A percentile compares a stretch with the other conserved stretches of the same genome.
Evolutionary conservation across 2,888 invertebrate genomes (phyloP).

Genomic region (Aromia moschata): DNA sequence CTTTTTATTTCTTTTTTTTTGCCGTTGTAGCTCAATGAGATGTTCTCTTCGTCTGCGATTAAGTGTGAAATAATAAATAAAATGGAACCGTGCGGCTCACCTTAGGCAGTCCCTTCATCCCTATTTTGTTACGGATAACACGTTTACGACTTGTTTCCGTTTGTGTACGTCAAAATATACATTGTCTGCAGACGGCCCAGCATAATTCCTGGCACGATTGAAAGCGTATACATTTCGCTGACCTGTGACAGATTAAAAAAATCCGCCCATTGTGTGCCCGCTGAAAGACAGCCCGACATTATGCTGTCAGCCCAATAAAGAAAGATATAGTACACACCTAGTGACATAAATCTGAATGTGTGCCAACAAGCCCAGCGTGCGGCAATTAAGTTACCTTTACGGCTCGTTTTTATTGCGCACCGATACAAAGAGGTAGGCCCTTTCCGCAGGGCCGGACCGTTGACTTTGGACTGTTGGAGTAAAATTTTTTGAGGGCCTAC

Average conservation of each 20-base stretch:
- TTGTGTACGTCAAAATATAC: too few relatives aligned
- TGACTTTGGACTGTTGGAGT: too few relatives aligned
- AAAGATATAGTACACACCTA: constrained; percentile 41
- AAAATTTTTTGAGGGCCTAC: too few relatives aligned
- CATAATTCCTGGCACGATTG: not conserved
- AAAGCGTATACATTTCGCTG: not conserved
- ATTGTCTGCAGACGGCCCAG: not conserved
- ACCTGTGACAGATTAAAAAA: constrained; percentile 17
- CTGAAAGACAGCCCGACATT: constrained; percentile 26
- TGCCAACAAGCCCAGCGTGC: constrained; percentile 44
- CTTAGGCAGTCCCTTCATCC: too few relatives aligned
- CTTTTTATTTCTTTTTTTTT: too few relatives aligned
- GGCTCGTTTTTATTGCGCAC: constrained; percentile 31
- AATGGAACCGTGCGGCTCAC: too few relatives aligned
- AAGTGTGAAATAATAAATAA: too few relatives aligned
- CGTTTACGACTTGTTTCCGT: too few relatives aligned
- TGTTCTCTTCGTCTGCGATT: too few relatives aligned
- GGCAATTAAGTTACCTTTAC: constrained; percentile 34
- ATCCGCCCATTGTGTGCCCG: constrained; percentile 4
- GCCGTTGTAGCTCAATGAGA: too few relatives aligned
- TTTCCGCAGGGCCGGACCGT: too few relatives aligned
- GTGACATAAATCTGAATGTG: constrained; percentile 46
- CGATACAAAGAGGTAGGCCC: constrained; percentile 2
- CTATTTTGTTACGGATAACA: too few relatives aligned
- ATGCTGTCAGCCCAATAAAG: constrained; percentile 37